Conservation (phyloP, 2,113 vertebrate species). For the Gymnarchus niloticus region DNA sequence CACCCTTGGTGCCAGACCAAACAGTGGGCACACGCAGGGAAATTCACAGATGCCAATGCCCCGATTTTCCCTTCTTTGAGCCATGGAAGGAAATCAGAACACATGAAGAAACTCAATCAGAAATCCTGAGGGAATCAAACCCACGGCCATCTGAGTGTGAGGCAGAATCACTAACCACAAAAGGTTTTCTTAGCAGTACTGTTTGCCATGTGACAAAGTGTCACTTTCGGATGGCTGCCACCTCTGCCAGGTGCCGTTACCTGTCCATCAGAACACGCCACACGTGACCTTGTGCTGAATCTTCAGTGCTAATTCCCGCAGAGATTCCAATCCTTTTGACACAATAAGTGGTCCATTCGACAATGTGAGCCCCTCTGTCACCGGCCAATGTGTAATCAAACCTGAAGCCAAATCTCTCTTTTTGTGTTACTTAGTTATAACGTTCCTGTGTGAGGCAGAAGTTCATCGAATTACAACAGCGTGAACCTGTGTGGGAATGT, state of each 20-base stretch:
- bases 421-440: slow-evolving; percentile 17
- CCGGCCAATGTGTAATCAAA: slow-evolving; percentile 7
- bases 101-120: no score
- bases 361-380: not conserved
- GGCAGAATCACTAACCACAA: slow-evolving; percentile 1
- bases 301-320: not conserved
- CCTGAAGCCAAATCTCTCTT: not conserved
- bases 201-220: slow-evolving; percentile 1
- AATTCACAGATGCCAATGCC: no score
- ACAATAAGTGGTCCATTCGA: not conserved
- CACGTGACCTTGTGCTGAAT: not conserved
- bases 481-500: slow-evolving; percentile 35
- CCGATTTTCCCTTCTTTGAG: no score
- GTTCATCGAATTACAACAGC: not conserved
- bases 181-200: slow-evolving; percentile 20
- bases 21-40: not conserved
- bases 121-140: no score
- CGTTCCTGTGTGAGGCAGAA: no score
- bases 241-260: not conserved
- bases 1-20: not conserved
- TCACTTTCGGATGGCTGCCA: not conserved
- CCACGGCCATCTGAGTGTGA: no score
- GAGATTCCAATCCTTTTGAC: not conserved
- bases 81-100: no score
- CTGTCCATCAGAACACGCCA: not conserved